These are phyloP conservation scores for Ambastaia sidthimunki DNA, from an alignment of 2,797 vertebrate species.

Conservation along the genomic window DNA sequence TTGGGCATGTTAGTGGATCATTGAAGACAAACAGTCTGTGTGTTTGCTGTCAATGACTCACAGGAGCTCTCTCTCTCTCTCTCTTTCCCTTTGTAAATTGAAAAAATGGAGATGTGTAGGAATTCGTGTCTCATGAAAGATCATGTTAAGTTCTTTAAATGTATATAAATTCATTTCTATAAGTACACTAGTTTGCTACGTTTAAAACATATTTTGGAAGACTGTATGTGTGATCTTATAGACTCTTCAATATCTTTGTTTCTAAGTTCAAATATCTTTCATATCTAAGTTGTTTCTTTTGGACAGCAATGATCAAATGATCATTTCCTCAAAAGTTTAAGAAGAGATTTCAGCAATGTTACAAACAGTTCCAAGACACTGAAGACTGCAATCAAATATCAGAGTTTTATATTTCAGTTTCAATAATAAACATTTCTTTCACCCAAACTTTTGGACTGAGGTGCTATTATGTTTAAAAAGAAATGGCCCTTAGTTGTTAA, in stretches of 20 bases:
- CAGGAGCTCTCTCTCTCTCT: conserved; percentile 68
- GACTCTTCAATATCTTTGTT: no score
- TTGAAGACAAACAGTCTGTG: conserved; percentile 69
- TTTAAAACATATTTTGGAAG: no score
- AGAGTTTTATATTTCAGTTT: no score
- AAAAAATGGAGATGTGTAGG: conserved; percentile 70
- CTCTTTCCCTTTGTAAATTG: conserved; percentile 65
- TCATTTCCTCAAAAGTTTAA: neutral
- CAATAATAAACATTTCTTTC: neutral
- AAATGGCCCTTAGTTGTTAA: conserved; percentile 51
- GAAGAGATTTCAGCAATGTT: neutral
- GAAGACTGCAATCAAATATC: no score
- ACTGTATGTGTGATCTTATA: neutral
- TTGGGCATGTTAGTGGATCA: conserved; percentile 64
- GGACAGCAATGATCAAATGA: neutral
- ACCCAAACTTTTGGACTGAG: conserved; percentile 26
- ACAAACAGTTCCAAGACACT: neutral
- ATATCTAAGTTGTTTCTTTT: no score
- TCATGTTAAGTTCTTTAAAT: neutral
- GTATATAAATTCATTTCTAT: neutral
- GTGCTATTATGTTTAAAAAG: conserved; percentile 46
- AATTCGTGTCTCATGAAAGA: neutral
- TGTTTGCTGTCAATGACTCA: conserved; percentile 66
- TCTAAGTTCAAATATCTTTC: no score
- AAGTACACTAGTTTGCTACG: neutral